These are phyloP conservation scores for Campopleginae sp. DNA, from an alignment of 2,888 invertebrate species.

Conservation along the genomic window DNA sequence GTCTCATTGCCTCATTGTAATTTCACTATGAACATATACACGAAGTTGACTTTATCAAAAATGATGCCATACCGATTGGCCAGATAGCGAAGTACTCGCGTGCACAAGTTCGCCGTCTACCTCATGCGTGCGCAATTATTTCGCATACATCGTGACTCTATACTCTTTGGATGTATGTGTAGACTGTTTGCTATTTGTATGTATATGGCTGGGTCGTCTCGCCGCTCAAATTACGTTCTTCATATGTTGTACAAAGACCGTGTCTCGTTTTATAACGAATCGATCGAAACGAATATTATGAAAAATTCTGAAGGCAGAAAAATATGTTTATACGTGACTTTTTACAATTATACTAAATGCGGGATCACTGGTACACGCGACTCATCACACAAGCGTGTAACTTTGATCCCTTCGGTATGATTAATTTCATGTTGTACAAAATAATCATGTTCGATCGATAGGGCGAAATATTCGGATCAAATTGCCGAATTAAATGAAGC, in stretches of 20 bases:
- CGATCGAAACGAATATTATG: conserved; percentile 51
- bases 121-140: conserved; percentile 71
- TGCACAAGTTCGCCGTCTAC: conserved; percentile 68
- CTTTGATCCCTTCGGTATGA: neutral
- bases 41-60: conserved; percentile 73
- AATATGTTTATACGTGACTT: conserved; percentile 8
- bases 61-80: conserved; percentile 77
- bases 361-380: neutral
- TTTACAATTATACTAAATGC: neutral
- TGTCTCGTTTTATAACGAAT: conserved; percentile 51
- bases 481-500: neutral
- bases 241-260: conserved; percentile 12
- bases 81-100: conserved; percentile 77
- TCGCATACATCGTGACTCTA: conserved; percentile 59
- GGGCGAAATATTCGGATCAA: neutral
- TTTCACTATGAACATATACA: conserved; percentile 56
- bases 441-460: neutral
- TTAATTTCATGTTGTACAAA: neutral
- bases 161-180: conserved; percentile 27
- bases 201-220: conserved; percentile 42
- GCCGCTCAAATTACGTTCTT: conserved; percentile 63
- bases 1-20: conserved; percentile 9
- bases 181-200: neutral
- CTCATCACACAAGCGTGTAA: neutral
- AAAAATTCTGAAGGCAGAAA: conserved; percentile 16